A percentile compares a stretch with the other conserved stretches of the same genome.
phyloP scores from a whole-genome alignment of 2,113 vertebrate species.

The Gallinago undulata region DNA sequence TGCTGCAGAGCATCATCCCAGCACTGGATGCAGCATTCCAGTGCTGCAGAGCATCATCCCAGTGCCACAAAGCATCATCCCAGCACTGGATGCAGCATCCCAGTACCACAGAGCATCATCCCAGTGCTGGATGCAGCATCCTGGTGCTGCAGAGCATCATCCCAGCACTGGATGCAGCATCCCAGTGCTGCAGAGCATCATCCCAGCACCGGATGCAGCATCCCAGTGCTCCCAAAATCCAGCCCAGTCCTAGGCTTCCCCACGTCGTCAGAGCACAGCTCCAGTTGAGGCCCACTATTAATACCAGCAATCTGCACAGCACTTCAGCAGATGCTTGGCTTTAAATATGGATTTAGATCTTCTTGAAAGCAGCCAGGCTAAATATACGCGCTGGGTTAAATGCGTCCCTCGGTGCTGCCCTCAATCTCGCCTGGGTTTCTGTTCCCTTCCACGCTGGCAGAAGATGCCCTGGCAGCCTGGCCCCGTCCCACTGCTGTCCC shows the following conservation, averaged over 20 bases:
- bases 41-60: no score
- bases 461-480: background rate
- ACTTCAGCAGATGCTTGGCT: slow-evolving; percentile 44
- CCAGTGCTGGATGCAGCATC: no score
- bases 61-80: no score
- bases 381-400: slow-evolving; percentile 26
- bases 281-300: background rate
- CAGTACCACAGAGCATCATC: no score
- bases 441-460: background rate
- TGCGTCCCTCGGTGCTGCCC: background rate
- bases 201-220: background rate
- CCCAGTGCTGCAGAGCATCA: background rate
- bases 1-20: background rate
- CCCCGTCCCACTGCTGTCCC: background rate
- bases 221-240: background rate
- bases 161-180: background rate
- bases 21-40: no score
- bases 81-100: no score
- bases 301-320: background rate
- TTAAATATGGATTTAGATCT: slow-evolving; percentile 45
- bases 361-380: slow-evolving; percentile 29
- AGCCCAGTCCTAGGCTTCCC: background rate
- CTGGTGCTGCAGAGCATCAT: no score
- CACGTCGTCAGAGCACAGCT: background rate
- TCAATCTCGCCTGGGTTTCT: background rate